Base-by-base conservation (phyloP, 2,113 vertebrate species). In the Oncorhynchus tshawytscha region DNA sequence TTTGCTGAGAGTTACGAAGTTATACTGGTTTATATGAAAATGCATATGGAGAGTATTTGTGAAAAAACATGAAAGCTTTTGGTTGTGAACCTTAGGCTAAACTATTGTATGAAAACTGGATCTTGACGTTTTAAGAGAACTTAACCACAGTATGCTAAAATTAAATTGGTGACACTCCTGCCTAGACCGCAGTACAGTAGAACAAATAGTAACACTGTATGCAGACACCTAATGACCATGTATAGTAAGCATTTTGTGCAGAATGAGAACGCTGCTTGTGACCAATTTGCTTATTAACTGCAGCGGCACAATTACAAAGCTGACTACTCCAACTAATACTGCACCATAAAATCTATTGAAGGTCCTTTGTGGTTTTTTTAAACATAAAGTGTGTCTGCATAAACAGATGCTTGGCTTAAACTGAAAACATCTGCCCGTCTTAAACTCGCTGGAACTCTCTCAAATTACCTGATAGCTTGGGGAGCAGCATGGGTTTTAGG, bases 391-490 rank as follows among this genome's bases (percentile, higher is more conserved):
- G 84, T 73, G 87, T 89, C 89, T 90, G 89, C 83, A 90, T 91
- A 93, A 93, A 93, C 93, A 93, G 93, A 92, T 93, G 93, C 92
- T 88, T 85, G 88, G 73, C 87, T 90, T 90, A 91, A 91, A 93
- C 82, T 75, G 59, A 93, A 92, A 93, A 92, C 91, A 93, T 93
- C 93, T 93, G 91, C 88, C 91, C 84, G 89, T 90, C 92, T 92
- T 92, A 92, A 91, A 93, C 84, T 84, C 15, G 51, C 87, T 91
- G 92, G 90, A 91, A 85, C 88, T 74, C 87, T 91, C 86, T 93
- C 91, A 93, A 92, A 92, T 91, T 84, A 90, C 88, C 92, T 91
- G 91, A 90, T 91, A 83, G 88, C 88, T 89, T 64, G 90, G 91
- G 91, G 91, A 93, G 83, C 57, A 73, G 70, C 67, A 22, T 2